Evolutionary conservation across 1,140 invertebrate species (phyloP).

Genomic region (Neocloeon triangulifer): DNA sequence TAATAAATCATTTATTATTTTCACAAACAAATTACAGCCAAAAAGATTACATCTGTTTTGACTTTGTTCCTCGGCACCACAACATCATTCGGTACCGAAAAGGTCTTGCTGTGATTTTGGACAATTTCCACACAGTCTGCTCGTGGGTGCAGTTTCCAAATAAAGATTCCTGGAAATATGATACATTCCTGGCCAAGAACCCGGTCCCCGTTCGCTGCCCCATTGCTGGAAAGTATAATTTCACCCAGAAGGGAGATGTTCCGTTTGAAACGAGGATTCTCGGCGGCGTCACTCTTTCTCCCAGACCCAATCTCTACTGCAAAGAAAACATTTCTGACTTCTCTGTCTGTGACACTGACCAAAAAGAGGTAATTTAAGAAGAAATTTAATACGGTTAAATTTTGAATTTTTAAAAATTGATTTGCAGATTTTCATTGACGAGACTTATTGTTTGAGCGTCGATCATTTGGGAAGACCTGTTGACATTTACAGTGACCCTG

Average conservation of each 20-base stretch:
- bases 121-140: slow-evolving; percentile 76
- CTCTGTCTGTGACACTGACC: slow-evolving; percentile 78
- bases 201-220: slow-evolving; percentile 85
- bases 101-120: slow-evolving; percentile 70
- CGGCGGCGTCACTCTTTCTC: slow-evolving; percentile 80
- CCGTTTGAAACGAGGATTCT: slow-evolving; percentile 78
- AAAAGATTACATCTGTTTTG: slow-evolving; percentile 93
- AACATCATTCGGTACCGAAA: slow-evolving; percentile 85
- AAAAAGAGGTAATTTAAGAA: slow-evolving; percentile 63
- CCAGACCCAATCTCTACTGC: slow-evolving; percentile 78
- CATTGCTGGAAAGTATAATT: slow-evolving; percentile 87
- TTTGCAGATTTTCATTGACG: slow-evolving; percentile 52
- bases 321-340: slow-evolving; percentile 88
- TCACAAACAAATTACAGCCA: slow-evolving; percentile 36
- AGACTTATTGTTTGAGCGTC: slow-evolving; percentile 87
- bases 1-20: slow-evolving; percentile 4
- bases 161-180: slow-evolving; percentile 66
- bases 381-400: too few species aligned
- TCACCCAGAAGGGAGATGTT: slow-evolving; percentile 70
- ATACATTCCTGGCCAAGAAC: slow-evolving; percentile 65
- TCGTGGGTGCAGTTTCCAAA: slow-evolving; percentile 84
- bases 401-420: too few species aligned
- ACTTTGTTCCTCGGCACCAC: slow-evolving; percentile 87
- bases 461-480: slow-evolving; percentile 81
- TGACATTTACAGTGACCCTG: slow-evolving; percentile 87